Evolutionary conservation across 2,113 vertebrate genomes (phyloP).

Genomic region (Pelecanus crispus): DNA sequence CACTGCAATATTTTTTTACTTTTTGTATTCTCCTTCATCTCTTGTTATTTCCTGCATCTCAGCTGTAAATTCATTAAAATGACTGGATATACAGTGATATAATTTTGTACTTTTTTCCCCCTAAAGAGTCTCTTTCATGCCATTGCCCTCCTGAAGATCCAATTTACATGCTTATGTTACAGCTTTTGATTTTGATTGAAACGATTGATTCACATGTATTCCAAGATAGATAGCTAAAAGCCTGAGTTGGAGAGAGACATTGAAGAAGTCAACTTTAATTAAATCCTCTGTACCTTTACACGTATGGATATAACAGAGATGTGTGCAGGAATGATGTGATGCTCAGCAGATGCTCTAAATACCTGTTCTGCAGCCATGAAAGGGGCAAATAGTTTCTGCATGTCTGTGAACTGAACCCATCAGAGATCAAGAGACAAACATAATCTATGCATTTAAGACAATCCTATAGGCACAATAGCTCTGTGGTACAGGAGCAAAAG

Average conservation of each 20-base stretch:
- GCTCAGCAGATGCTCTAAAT: not conserved
- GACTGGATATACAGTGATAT: not conserved
- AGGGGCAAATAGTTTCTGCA: accelerated
- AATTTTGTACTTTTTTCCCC: not conserved
- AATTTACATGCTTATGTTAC: not conserved
- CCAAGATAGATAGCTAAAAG: not conserved
- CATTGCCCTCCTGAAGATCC: not conserved
- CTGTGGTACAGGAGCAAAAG: not conserved
- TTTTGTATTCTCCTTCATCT: not conserved
- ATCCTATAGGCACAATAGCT: not conserved
- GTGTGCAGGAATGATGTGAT: not conserved
- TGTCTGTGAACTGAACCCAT: not conserved
- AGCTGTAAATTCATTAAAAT: not conserved
- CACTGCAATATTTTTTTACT: not conserved
- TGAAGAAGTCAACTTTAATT: not conserved
- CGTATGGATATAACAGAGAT: not conserved
- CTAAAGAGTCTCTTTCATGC: not conserved
- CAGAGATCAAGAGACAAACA: not conserved
- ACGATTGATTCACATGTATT: not conserved
- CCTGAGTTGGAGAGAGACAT: not conserved
- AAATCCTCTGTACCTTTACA: not conserved
- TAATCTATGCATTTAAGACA: not conserved
- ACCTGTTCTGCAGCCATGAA: not conserved
- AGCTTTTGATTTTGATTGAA: not conserved
- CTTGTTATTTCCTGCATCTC: not conserved